These are phyloP conservation scores for Bos javanicus DNA, from an alignment of 2,113 vertebrate genomes.

Conservation along the genomic window DNA sequence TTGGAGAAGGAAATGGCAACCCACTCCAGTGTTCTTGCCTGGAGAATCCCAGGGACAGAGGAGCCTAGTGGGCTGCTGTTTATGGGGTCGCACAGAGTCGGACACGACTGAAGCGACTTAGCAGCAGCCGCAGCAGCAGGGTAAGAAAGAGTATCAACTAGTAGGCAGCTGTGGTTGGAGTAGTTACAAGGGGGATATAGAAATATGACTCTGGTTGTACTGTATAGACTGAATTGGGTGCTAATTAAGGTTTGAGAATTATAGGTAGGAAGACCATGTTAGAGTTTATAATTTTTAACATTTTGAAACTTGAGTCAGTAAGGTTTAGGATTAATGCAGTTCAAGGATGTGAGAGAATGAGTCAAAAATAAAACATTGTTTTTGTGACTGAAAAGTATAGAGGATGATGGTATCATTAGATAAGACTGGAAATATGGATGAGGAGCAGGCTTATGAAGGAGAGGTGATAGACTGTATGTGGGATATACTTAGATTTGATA, in stretches of 20 bases:
- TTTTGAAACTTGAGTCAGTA: background rate
- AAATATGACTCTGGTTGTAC: background rate
- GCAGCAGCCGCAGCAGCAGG: no score
- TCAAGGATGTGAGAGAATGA: background rate
- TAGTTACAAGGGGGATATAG: background rate
- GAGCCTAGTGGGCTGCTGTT: no score
- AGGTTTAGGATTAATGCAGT: background rate
- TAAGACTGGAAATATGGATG: background rate
- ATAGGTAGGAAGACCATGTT: background rate
- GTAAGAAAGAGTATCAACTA: background rate
- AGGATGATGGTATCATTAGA: background rate
- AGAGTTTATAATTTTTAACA: background rate
- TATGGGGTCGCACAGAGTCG: no score
- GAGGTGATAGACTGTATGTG: background rate
- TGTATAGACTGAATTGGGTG: background rate
- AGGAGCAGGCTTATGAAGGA: background rate
- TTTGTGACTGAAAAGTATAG: background rate
- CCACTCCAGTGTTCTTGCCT: no score
- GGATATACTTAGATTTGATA: background rate
- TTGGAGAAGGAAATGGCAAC: no score
- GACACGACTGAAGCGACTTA: no score
- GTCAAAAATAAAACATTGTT: background rate
- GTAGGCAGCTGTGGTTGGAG: background rate
- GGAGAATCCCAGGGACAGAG: no score
- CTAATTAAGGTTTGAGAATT: background rate